These are phyloP conservation scores for Galeopterus variegatus DNA, from an alignment of 2,113 vertebrate species.

Conservation along the genomic window DNA sequence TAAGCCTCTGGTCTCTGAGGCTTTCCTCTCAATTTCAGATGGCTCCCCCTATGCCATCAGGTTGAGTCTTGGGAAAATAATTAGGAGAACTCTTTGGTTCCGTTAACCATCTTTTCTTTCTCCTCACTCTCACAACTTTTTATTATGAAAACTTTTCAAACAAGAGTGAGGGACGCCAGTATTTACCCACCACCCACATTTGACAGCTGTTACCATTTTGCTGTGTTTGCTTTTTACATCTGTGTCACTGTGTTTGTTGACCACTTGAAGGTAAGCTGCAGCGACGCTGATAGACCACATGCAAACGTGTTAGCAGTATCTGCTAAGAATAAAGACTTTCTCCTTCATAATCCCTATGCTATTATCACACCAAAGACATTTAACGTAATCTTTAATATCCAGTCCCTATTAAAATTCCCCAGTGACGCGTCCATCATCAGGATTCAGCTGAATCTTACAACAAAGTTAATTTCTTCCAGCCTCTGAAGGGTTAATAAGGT, in stretches of 20 bases:
- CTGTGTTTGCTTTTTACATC: neutral
- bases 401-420: neutral
- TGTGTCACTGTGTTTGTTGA: neutral
- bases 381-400: neutral
- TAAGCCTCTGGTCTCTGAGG: neutral
- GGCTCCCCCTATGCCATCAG: no score
- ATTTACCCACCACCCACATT: neutral
- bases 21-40: no score
- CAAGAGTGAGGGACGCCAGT: no score
- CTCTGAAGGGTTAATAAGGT: neutral
- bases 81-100: neutral
- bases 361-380: neutral
- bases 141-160: neutral
- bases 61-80: neutral
- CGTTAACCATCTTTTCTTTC: neutral
- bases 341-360: neutral
- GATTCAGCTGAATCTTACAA: neutral
- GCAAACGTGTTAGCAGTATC: fast-evolving
- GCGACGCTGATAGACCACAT: neutral
- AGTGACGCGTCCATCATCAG: fast-evolving
- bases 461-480: neutral
- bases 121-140: neutral
- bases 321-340: neutral
- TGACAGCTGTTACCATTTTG: neutral
- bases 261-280: neutral